Conservation (phyloP, 2,888 invertebrate species). For the Strigamia crassipes region DNA sequence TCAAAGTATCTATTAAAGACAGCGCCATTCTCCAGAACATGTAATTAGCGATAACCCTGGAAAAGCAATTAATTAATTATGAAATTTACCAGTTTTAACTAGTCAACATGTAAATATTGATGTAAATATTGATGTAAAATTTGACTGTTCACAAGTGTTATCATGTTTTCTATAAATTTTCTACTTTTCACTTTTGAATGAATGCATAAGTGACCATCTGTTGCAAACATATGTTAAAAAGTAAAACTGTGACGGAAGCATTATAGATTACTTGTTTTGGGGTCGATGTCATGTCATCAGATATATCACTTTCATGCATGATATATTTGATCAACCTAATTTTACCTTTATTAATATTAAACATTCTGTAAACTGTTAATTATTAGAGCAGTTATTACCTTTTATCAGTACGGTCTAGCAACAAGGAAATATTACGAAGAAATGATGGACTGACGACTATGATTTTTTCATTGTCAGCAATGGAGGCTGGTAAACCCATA, state of each 20-base stretch:
- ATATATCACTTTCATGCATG: not conserved
- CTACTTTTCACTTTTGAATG: not conserved
- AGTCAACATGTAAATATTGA: no score
- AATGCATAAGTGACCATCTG: not conserved
- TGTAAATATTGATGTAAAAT: no score
- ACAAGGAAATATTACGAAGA: constrained; percentile 71
- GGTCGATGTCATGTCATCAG: not conserved
- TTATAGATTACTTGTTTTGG: not conserved
- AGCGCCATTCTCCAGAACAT: constrained; percentile 88
- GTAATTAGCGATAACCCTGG: constrained; percentile 81
- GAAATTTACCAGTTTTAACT: not conserved
- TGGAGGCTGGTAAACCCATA: constrained; percentile 64
- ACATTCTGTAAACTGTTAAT: no score
- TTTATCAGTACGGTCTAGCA: constrained; percentile 66
- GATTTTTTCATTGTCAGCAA: constrained; percentile 71
- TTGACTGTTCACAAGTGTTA: no score
- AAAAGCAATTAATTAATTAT: constrained; percentile 46
- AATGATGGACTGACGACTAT: constrained; percentile 85
- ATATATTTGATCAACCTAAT: not conserved
- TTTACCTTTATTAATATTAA: not conserved
- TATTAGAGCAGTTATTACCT: constrained; percentile 58
- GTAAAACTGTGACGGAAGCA: not conserved
- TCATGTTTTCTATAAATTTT: no score
- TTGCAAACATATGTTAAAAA: not conserved
- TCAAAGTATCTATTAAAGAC: constrained; percentile 71